A percentile compares a stretch with the other conserved stretches of the same genome.
These are phyloP conservation scores for Drosophila carrolli DNA, from an alignment of 1,140 invertebrate species.

Conservation along the genomic window DNA sequence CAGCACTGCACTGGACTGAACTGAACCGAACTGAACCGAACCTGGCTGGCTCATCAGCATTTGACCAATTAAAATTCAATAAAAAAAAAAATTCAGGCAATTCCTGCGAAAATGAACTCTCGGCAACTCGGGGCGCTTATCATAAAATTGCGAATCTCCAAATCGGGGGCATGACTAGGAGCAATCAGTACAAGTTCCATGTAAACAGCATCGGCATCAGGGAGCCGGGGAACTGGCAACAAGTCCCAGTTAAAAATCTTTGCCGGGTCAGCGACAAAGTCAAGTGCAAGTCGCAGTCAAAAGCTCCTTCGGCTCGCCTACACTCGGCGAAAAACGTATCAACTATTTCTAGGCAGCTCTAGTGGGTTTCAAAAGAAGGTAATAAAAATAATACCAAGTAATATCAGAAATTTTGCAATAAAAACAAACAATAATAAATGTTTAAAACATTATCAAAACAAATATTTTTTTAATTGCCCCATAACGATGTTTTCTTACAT, in stretches of 20 bases:
- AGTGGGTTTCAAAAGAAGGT: too few relatives aligned
- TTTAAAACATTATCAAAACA: too few relatives aligned
- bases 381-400: too few relatives aligned
- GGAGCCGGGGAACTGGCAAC: constrained; percentile 27
- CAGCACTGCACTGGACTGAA: too few relatives aligned
- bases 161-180: constrained; percentile 83
- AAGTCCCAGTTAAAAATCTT: constrained; percentile 74
- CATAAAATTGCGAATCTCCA: constrained; percentile 71
- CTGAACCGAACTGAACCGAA: too few relatives aligned
- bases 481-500: too few relatives aligned
- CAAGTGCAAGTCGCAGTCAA: constrained; percentile 67
- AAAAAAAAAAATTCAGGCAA: constrained; percentile 77
- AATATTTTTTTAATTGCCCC: too few relatives aligned
- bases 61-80: constrained; percentile 79
- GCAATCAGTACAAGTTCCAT: constrained; percentile 84
- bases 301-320: constrained; percentile 29
- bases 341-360: too few relatives aligned
- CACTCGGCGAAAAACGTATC: background rate
- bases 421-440: too few relatives aligned
- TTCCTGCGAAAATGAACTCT: constrained; percentile 73
- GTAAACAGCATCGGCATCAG: constrained; percentile 77
- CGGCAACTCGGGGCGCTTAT: constrained; percentile 38
- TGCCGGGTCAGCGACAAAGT: constrained; percentile 75
- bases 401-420: too few relatives aligned
- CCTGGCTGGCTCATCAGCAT: background rate